phyloP scores from a whole-genome alignment of 2,113 vertebrate genomes.

The Carassius gibelio region DNA sequence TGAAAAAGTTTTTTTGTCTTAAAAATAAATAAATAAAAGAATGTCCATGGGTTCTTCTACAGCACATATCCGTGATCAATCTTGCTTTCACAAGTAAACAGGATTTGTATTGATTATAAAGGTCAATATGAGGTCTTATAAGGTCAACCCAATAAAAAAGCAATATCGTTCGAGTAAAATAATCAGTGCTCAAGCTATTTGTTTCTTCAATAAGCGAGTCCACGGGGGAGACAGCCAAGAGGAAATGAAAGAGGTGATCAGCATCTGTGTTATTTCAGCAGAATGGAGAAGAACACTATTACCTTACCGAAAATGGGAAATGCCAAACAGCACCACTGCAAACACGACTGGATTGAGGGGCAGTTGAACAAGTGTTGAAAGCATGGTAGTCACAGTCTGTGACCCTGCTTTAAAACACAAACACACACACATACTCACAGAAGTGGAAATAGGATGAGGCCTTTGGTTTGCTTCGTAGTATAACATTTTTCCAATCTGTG shows the following conservation, averaged over 20 bases:
- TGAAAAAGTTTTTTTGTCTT: too few species aligned
- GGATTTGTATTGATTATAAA: conserved; percentile 9
- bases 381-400: background rate
- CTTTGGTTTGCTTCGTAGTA: background rate
- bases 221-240: background rate
- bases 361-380: background rate
- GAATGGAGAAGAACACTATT: conserved; percentile 11
- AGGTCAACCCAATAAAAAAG: conserved; percentile 36
- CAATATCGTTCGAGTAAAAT: conserved; percentile 35
- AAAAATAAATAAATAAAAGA: background rate
- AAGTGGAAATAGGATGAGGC: conserved; percentile 1
- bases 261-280: background rate
- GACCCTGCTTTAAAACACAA: conserved; percentile 23
- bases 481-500: background rate
- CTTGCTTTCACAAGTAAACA: background rate
- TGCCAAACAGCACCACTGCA: background rate
- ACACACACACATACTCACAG: conserved; percentile 23
- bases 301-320: conserved; percentile 33
- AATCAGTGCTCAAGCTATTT: conserved; percentile 19
- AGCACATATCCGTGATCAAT: background rate
- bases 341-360: conserved; percentile 14
- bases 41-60: background rate
- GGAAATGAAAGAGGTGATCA: conserved; percentile 19
- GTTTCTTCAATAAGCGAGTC: background rate
- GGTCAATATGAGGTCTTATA: background rate